Percentiles rank a stretch among this genome's conserved stretches.
These are phyloP conservation scores for Agrenia bidenticulata DNA, from an alignment of 2,888 invertebrate genomes.

Conservation along the genomic window DNA sequence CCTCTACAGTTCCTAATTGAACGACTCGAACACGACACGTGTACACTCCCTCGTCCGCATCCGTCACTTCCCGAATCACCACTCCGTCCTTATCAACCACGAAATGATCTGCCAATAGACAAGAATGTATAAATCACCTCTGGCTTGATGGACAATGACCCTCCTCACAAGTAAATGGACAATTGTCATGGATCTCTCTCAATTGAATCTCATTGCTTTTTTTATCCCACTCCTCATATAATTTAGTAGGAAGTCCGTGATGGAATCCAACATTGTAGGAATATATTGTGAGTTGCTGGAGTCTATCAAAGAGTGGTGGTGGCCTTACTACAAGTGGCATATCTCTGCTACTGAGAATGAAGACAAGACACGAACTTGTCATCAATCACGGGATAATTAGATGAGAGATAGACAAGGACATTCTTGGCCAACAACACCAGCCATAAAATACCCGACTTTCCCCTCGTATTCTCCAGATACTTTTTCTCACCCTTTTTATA, in stretches of 20 bases:
- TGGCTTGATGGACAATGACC: background rate
- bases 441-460: background rate
- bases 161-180: no score
- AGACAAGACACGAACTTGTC: constrained; percentile 29
- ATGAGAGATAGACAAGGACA: background rate
- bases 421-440: background rate
- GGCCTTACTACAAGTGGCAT: no score
- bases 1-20: constrained; percentile 74
- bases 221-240: no score
- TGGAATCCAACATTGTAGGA: no score
- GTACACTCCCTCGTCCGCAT: constrained; percentile 82
- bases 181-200: no score
- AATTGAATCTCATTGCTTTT: no score
- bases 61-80: constrained; percentile 72
- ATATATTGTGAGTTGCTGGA: no score
- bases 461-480: no score
- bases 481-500: no score
- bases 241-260: no score
- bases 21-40: constrained; percentile 83
- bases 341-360: constrained; percentile 1
- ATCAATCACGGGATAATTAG: constrained; percentile 22
- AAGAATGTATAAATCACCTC: background rate
- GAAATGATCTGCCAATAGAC: constrained; percentile 72
- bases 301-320: no score
- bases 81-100: constrained; percentile 74